Percentiles rank a stretch among this genome's conserved stretches.
Conservation (phyloP, 2,888 invertebrate species). For the Crepidodera aurea region DNA sequence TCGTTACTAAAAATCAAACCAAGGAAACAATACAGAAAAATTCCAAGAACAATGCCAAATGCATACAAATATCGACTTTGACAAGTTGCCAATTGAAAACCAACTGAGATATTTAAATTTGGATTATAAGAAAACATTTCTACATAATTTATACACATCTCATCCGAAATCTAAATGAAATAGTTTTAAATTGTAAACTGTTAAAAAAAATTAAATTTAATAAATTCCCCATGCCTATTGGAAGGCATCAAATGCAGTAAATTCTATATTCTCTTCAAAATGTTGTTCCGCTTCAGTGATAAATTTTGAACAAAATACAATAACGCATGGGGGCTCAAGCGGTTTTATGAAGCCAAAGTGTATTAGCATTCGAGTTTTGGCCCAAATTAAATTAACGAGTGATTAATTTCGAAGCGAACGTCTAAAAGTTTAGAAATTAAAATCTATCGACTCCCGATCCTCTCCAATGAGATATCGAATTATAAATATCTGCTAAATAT, state of each 20-base stretch:
- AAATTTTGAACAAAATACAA: conserved; percentile 34
- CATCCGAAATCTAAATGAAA: no score
- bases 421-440: conserved; percentile 50
- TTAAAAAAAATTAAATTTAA: no score
- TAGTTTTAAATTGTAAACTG: no score
- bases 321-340: conserved; percentile 35
- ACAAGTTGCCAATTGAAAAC: no score
- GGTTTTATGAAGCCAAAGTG: conserved; percentile 40
- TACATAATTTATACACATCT: no score
- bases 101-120: no score
- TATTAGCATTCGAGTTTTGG: conserved; percentile 41
- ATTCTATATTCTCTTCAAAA: conserved; percentile 12
- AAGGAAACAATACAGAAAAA: no score
- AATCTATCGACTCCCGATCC: conserved; percentile 51
- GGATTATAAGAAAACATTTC: no score
- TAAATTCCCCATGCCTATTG: no score
- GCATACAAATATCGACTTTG: no score
- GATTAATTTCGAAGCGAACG: conserved; percentile 42
- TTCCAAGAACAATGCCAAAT: no score
- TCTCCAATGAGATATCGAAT: conserved; percentile 50
- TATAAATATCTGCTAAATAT: conserved; percentile 46
- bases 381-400: conserved; percentile 43
- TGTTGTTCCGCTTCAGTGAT: conserved; percentile 25
- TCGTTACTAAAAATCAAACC: no score
- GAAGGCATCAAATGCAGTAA: not conserved